A percentile compares a stretch with the other conserved stretches of the same genome.
These are phyloP conservation scores for Tetramorium alpestre DNA, from an alignment of 1,140 invertebrate species.

Conservation along the genomic window DNA sequence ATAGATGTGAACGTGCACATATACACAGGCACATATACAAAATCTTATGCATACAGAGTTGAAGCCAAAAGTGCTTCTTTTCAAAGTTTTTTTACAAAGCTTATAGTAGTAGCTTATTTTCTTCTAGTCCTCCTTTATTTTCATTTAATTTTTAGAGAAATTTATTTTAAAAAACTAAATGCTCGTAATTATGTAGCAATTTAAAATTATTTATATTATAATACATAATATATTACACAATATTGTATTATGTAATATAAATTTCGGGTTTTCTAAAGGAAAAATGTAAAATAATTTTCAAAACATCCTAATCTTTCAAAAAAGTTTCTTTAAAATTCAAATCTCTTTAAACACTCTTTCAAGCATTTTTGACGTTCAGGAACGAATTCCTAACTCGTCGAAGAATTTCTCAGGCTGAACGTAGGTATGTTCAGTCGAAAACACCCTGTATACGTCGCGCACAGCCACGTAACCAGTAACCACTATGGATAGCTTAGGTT, in stretches of 20 bases:
- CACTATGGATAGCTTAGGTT: conserved; percentile 83
- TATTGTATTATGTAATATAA: too few species aligned
- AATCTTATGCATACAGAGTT: not conserved
- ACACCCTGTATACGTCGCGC: conserved; percentile 44
- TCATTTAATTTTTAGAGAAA: not conserved
- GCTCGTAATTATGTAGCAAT: not conserved
- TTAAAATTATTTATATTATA: not conserved
- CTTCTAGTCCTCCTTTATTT: not conserved
- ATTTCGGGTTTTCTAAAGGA: not conserved
- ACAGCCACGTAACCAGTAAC: conserved; percentile 46
- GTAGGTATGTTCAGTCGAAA: conserved; percentile 3
- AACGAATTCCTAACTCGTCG: not conserved
- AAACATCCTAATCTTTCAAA: not conserved
- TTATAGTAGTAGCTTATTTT: not conserved
- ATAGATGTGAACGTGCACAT: not conserved
- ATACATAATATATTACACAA: not conserved
- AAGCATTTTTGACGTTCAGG: not conserved
- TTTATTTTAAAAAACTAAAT: not conserved
- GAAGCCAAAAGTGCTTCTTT: not conserved
- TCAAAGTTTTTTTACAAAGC: not conserved
- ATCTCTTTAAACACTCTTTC: not conserved
- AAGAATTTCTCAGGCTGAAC: not conserved
- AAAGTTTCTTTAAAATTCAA: too few species aligned
- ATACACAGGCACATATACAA: not conserved
- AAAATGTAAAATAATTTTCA: not conserved